Evolutionary conservation across 2,113 vertebrate species (phyloP).

Genomic region (Bubo bubo): DNA sequence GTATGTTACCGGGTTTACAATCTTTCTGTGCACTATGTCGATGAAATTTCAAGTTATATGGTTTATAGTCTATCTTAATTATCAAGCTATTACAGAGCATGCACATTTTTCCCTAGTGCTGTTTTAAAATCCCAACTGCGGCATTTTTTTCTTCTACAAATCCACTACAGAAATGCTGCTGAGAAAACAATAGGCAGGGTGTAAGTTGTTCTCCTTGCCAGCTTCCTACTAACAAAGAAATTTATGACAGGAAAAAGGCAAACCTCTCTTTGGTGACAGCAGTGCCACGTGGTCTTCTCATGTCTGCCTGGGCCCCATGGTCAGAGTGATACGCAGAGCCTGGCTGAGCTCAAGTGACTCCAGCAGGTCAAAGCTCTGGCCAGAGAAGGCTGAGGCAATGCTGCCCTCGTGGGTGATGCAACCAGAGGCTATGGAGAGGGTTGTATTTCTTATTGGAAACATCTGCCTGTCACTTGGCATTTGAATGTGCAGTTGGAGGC

Average conservation of each 20-base stretch:
- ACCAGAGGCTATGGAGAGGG: background rate
- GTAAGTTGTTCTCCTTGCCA: background rate
- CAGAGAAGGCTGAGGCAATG: conserved; percentile 45
- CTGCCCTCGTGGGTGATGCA: conserved; percentile 42
- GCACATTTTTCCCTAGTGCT: background rate
- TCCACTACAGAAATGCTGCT: background rate
- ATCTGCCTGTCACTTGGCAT: conserved; percentile 22
- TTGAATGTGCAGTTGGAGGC: background rate
- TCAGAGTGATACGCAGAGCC: background rate
- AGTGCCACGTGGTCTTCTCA: background rate
- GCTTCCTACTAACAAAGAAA: background rate
- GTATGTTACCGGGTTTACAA: background rate
- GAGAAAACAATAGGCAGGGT: background rate
- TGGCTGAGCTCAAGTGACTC: conserved; percentile 12
- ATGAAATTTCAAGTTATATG: background rate
- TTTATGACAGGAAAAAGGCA: background rate
- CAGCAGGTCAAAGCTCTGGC: conserved; percentile 11
- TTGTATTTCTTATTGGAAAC: background rate
- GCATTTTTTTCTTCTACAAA: background rate
- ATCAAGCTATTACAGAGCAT: background rate
- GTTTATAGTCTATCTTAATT: background rate
- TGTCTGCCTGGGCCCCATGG: background rate
- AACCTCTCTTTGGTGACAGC: background rate
- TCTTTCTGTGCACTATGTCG: background rate
- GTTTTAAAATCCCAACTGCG: background rate